Base-by-base conservation (phyloP, 2,113 vertebrate genomes). In the Eurystomus gularis region DNA sequence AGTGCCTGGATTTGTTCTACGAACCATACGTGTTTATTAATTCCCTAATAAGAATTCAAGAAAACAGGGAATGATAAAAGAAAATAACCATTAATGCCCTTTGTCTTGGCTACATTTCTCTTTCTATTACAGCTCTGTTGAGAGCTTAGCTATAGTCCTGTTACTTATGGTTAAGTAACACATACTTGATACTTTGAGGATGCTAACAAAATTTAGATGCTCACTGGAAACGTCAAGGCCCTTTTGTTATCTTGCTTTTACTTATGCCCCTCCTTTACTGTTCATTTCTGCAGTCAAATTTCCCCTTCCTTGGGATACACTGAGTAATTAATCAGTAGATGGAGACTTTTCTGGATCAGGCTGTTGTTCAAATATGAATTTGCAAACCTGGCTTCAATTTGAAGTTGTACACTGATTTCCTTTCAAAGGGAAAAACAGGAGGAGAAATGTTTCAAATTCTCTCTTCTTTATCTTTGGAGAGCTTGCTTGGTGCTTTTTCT, bases 11-110 rank as follows among this genome's bases (percentile, higher is more conserved):
- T 94, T 96, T 95, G 8, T 88, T 96, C 51, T 86, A 61, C 9
- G 11, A 95, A 44, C 21, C 20, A 25, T 79, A 83, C 80, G 13
- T 95, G 64, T 93, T 95, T 95, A 83, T 93, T 87, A 92, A 90
- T 92, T 91, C 35, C 75, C 73, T 90, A 82, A 85, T 70, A 96
- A 81, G 35, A 95, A 93, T 65, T 82, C 62, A 86, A 86, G 92
- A 83, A 96, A 86, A 40, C 25, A 75, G 42, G 62, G 31, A 91
- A 76, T 17, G 73, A 78, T 82, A 75, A 75, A 91, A 70, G 52
- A 90, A 93, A 96, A 92, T 46, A 77, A 68, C 21, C 7, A 49
- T 86, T 86, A 73, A 64, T 57, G 7, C 23, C 9, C 33, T 35
- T 73, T 77, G n/a, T 58, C 71, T 31, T 21, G 57, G 77, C 17